Base-by-base conservation (phyloP, 2,888 invertebrate species). In the Terebella lapidaria region DNA sequence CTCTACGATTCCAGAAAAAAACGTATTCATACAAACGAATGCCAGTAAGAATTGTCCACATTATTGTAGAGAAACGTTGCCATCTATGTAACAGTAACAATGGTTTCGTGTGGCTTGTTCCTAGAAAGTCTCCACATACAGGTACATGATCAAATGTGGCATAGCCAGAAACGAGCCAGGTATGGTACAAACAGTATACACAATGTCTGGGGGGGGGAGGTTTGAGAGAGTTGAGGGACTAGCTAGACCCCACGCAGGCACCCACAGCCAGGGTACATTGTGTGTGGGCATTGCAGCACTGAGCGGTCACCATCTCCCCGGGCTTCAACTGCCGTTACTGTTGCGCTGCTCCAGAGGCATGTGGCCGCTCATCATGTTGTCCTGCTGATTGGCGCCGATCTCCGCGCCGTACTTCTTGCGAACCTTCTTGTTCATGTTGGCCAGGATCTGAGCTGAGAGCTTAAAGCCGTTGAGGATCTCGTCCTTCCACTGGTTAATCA, bases 391-490 rank as follows among this genome's bases (percentile, higher is more conserved):
- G 15, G 28, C 60, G 18, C 51, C 53, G 29, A 58, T 57, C 45
- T 63, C 67, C 10, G 96, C 94, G 72, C 97, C 97, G 84, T 99
- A 99, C 75, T 99, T 96, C 85, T 94, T 96, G 71, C 95, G 95
- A 42, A 95, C 97, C 83, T 99, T 99, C 81, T 90, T 90, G 65
- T 96, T 96, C 94, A 99, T 96, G 56, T 91, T 92, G 58, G 94
- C 92, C 62, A 99, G 86, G 73, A 99, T 87, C 81, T 99, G 96
- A 79, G 91, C 89, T 2, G 95, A 95, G 77, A 91, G 88, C 83
- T 94, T 94, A 85, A 96, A 96, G 35, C 97, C 95, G 27, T 92
- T 90, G 67, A 94, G 89, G 72, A 99, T 85, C 56, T 96, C 95
- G 63, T 91, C 86, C 68, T 94, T 90, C 99, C 99, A 99, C 82